Evolutionary conservation across 2,888 invertebrate species (phyloP).

Genomic region (Leucania comma): DNA sequence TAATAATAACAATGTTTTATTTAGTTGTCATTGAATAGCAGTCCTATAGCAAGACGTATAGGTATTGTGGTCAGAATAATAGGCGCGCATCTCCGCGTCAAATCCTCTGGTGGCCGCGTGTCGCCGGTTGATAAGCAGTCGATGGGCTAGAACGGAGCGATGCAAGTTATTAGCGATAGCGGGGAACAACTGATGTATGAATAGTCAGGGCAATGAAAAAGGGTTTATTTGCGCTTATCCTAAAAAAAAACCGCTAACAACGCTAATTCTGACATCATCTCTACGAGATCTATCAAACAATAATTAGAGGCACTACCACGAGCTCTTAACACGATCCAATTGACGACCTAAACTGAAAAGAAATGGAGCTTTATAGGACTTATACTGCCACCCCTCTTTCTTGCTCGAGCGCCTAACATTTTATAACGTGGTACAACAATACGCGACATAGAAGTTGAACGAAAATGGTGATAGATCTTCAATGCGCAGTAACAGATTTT

Average conservation of each 20-base stretch:
- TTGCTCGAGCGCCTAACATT: too few species aligned
- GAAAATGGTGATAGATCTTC: too few species aligned
- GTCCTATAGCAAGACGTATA: constrained; percentile 49
- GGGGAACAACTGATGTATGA: constrained; percentile 16
- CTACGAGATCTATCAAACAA: background rate
- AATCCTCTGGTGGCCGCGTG: constrained; percentile 85
- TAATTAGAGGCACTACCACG: too few species aligned
- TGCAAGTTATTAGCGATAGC: constrained; percentile 64
- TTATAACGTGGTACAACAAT: too few species aligned
- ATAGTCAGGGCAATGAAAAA: too few species aligned
- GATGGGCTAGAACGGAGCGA: constrained; percentile 70
- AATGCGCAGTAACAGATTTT: too few species aligned
- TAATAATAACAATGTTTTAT: constrained; percentile 32
- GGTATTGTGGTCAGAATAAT: constrained; percentile 77
- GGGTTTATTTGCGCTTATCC: background rate
- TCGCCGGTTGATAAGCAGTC: constrained; percentile 85
- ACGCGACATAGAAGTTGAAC: too few species aligned
- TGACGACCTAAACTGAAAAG: too few species aligned
- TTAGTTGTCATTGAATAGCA: constrained; percentile 42
- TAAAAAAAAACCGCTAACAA: background rate
- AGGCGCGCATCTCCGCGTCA: constrained; percentile 82
- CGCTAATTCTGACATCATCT: background rate
- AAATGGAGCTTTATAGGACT: too few species aligned
- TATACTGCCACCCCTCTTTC: too few species aligned
- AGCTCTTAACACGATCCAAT: too few species aligned